A percentile compares a stretch with the other conserved stretches of the same genome.
phyloP scores from a whole-genome alignment of 2,113 vertebrate genomes.

The Cryptoleucopteryx plumbea region DNA sequence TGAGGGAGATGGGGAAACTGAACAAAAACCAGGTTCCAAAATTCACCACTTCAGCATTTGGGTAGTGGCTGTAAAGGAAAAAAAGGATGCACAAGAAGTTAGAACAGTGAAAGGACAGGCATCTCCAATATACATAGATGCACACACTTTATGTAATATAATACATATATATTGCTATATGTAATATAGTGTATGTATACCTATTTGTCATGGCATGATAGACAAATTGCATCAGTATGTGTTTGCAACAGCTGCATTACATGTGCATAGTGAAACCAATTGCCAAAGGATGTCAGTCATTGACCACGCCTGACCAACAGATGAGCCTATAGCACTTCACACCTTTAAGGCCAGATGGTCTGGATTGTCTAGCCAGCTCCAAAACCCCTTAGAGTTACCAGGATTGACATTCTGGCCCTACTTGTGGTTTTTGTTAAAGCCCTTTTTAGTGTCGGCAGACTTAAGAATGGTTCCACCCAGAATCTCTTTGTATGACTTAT shows the following conservation, averaged over 20 bases:
- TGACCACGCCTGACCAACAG: neutral
- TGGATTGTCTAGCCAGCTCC: neutral
- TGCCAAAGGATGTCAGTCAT: neutral
- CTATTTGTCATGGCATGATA: neutral
- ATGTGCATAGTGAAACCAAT: neutral
- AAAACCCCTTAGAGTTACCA: neutral
- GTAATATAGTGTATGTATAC: too few species aligned
- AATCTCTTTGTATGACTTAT: neutral
- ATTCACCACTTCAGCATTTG: conserved; percentile 91
- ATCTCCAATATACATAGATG: neutral
- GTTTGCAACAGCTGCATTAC: neutral
- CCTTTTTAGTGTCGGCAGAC: neutral
- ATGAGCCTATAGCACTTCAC: neutral
- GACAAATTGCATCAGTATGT: neutral
- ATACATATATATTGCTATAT: too few species aligned
- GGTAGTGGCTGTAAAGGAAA: conserved; percentile 85
- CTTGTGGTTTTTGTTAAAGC: neutral
- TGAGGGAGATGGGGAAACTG: conserved; percentile 92
- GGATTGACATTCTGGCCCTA: neutral
- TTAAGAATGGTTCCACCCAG: neutral
- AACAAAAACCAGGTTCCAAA: conserved; percentile 99
- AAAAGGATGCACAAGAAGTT: neutral
- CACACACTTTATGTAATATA: neutral
- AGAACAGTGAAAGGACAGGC: neutral
- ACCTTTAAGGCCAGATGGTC: neutral